Evolutionary conservation across 2,113 vertebrate genomes (phyloP).

Genomic region (Siphamia tubifer): DNA sequence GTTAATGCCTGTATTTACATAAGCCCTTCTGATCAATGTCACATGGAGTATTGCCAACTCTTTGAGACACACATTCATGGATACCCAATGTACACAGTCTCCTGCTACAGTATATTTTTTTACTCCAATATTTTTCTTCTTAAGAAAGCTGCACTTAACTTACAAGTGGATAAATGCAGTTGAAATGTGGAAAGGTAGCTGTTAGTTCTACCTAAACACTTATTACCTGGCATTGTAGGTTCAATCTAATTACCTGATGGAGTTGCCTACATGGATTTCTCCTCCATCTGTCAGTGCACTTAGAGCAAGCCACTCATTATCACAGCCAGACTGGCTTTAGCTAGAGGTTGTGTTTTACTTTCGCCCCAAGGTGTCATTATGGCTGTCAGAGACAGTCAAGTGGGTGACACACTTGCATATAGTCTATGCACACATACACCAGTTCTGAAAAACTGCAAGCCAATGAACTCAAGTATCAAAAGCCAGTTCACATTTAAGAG

Average conservation of each 20-base stretch:
- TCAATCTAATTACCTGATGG: slow-evolving; percentile 85
- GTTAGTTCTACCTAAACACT: slow-evolving; percentile 85
- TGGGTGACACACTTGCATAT: slow-evolving; percentile 35
- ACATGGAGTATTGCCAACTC: slow-evolving; percentile 24
- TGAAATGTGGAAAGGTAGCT: slow-evolving; percentile 78
- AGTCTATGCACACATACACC: slow-evolving; percentile 7
- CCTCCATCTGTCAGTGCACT: slow-evolving; percentile 80
- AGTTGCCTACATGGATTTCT: slow-evolving; percentile 77
- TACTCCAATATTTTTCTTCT: background rate
- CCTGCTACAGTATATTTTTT: too few relatives aligned
- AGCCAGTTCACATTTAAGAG: background rate
- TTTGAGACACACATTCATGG: slow-evolving; percentile 6
- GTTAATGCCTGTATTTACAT: slow-evolving; percentile 61
- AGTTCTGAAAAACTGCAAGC: background rate
- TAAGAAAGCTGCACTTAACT: slow-evolving; percentile 48
- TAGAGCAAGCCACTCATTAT: slow-evolving; percentile 86
- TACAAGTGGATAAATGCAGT: slow-evolving; percentile 61
- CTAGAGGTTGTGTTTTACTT: slow-evolving; percentile 80
- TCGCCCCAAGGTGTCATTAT: slow-evolving; percentile 84
- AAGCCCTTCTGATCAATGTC: slow-evolving; percentile 60
- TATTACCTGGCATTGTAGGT: slow-evolving; percentile 84
- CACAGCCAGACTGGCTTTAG: slow-evolving; percentile 80
- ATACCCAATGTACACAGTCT: background rate
- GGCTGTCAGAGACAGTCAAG: slow-evolving; percentile 73
- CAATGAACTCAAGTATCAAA: background rate